These are phyloP conservation scores for Alentia gelatinosa DNA, from an alignment of 2,888 invertebrate genomes.

Conservation along the genomic window DNA sequence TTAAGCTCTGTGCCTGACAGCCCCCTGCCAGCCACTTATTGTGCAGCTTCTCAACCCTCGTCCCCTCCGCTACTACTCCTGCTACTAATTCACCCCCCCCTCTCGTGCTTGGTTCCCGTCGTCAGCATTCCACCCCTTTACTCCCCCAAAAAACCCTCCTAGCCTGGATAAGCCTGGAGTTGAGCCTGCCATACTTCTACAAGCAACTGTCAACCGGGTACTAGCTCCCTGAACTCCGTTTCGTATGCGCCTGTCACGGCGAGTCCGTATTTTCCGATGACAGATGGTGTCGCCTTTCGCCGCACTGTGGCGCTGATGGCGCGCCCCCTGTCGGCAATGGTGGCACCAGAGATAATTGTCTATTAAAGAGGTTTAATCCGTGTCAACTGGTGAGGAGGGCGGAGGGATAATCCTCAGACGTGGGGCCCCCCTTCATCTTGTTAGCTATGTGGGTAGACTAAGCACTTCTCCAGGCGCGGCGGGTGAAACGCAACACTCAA, in stretches of 20 bases:
- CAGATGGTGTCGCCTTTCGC: background rate
- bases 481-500: too few relatives aligned
- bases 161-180: background rate
- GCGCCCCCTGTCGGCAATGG: background rate
- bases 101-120: too few relatives aligned
- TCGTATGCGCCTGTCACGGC: background rate
- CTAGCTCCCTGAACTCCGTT: background rate
- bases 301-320: background rate
- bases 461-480: too few relatives aligned
- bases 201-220: background rate
- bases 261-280: background rate
- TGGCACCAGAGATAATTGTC: conserved; percentile 15
- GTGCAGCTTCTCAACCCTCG: too few relatives aligned
- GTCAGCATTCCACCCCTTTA: background rate
- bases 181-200: background rate
- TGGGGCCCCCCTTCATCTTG: too few relatives aligned
- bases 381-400: background rate
- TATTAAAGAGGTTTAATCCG: background rate
- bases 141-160: background rate
- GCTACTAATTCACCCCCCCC: too few relatives aligned
- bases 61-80: too few relatives aligned
- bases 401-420: too few relatives aligned
- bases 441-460: too few relatives aligned
- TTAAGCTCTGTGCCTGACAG: too few relatives aligned
- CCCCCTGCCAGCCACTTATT: too few relatives aligned